Evolutionary conservation across 2,797 vertebrate species (phyloP), one percentile per base, ranked within the genome.

Genomic region (Sandelia bainsii): DNA sequence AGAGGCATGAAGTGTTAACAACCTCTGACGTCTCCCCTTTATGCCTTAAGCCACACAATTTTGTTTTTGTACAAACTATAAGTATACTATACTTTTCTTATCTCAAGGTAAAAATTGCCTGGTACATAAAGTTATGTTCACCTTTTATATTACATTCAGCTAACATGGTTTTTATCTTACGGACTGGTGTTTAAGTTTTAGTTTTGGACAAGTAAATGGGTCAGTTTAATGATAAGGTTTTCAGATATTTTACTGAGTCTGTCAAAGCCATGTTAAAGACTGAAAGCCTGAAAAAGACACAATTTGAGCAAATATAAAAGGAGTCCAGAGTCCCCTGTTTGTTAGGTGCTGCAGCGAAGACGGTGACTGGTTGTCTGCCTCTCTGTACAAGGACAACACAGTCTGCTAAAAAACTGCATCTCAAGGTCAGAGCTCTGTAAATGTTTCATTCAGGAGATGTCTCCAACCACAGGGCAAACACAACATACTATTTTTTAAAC

Each of bases 1-100:
- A 23, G 72, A 88, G 22, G 82, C 87, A 80, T 85, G 63, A 90
- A 77, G 74, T 83, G 83, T 89, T 86, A 80, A 82, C 72, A 56
- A 56, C 67, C 49, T 29, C 20, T 42, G 22, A n/a, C 50, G 19
- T 37, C 68, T 82, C 49, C 63, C 62, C 68, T 67, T 46, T 34
- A 63, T 12, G 22, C 54, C 10, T 61, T 44, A 37, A 10, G 29
- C 54, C 7, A 0, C 57, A 11, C 45, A 19, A 58, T 39, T 23
- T 22, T 13, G 6, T 23, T 37, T 62, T 72, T 20, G 59, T 17
- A n/a, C n/a, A n/a, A n/a, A n/a, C n/a, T n/a, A n/a, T n/a, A n/a
- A n/a, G n/a, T 12, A 37, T 12, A 37, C 11, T 72, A 32, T 8
- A 32, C 29, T 32, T 32, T 8, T 22, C 8, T 23, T 23, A 44